phyloP scores from a whole-genome alignment of 2,888 invertebrate species.

The Platynereis dumerilii region DNA sequence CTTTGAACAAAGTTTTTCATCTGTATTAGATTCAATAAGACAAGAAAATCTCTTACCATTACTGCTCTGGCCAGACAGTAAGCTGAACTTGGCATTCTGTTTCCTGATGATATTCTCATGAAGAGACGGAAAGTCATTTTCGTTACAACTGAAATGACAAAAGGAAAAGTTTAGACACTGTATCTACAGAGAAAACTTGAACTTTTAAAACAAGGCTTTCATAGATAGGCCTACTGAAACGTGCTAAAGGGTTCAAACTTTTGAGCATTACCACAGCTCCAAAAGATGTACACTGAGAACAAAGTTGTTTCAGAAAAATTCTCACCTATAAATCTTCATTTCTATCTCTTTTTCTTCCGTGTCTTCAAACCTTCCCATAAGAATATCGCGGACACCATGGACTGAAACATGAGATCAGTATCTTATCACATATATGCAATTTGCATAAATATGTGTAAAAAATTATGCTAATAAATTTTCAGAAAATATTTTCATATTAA shows the following conservation, averaged over 20 bases:
- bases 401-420: slow-evolving; percentile 41
- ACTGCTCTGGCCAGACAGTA: slow-evolving; percentile 81
- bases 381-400: slow-evolving; percentile 46
- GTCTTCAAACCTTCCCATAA: slow-evolving; percentile 40
- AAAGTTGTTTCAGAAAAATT: no score
- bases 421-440: not conserved
- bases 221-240: no score
- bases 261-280: no score
- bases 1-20: no score
- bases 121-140: slow-evolving; percentile 89
- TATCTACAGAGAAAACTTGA: no score
- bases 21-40: no score
- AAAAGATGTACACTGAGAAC: no score
- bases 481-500: no score
- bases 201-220: no score
- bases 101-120: slow-evolving; percentile 88
- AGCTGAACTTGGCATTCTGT: slow-evolving; percentile 75
- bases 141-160: slow-evolving; percentile 42
- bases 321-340: slow-evolving; percentile 56
- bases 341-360: slow-evolving; percentile 53
- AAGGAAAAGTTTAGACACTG: no score
- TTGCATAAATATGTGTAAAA: not conserved
- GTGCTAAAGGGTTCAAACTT: not conserved
- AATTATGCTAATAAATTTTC: not conserved
- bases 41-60: slow-evolving; percentile 70